Base-by-base conservation (phyloP, 2,113 vertebrate species). In the Pachypanchax playfairii region DNA sequence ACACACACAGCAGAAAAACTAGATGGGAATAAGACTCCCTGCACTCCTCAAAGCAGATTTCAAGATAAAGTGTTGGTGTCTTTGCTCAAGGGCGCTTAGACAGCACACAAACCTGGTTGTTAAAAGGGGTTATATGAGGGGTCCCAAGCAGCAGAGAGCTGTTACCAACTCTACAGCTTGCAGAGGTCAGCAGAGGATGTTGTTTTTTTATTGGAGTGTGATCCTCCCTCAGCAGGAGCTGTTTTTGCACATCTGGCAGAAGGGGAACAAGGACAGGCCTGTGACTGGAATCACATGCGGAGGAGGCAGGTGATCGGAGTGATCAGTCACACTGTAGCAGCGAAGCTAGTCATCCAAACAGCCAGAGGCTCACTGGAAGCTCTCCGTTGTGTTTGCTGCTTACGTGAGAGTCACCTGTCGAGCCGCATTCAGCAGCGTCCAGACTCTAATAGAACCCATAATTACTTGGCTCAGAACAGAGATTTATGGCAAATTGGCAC, bases 211-310 rank as follows among this genome's bases (percentile, higher is more conserved):
- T 22, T 10, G 17, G 18, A 61, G 76, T 69, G 77, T 80, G 65
- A 68, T 65, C 18, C 44, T 74, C 46, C 60, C 70, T 22, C 35
- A 47, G 52, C 41, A 43, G 63, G 80, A 71, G 56, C 47, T 77
- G 75, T 75, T 85, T 85, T 83, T 53, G 70, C 79, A 85, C 79
- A 82, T 85, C 79, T 80, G 82, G 75, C 46, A 74, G 65, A 85
- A 84, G 75, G 82, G 89, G 87, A 90, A 91, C 86, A 83, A 79
- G 81, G 66, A 80, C 74, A 72, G 68, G 80, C 78, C 84, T 90
- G 86, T 91, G 87, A 87, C 87, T 82, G 62, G 52, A 56, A 88
- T 92, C 89, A 91, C 89, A 92, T 91, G 90, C 77, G 74, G 74
- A 56, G 24, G 79, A 89, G 84, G 89, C 87, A 91, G 89, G 88